Base-by-base conservation (phyloP, 1,140 invertebrate species). In the Popillia japonica region DNA sequence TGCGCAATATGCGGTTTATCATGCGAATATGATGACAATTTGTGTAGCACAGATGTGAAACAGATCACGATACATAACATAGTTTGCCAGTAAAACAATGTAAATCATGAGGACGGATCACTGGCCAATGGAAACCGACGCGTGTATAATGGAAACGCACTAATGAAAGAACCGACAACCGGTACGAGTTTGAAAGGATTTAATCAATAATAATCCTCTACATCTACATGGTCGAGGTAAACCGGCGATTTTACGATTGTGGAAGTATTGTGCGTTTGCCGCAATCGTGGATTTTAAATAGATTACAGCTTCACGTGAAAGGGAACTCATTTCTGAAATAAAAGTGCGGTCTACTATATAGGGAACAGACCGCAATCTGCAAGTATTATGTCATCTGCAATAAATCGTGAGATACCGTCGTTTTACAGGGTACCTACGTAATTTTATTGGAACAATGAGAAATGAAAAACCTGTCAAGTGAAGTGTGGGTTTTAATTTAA, bases 151-250 rank as follows among this genome's bases (percentile, higher is more conserved):
- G 17, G 48, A 0, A 55, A 17, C 48, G 48, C 48, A 14, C 14
- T 17, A 55, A 55, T 55, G 48, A n/a, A 55, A 14, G 42, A 44
- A 44, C 42, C n/a, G 48, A 55, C 6, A n/a, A 17, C 48, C 14
- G 48, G 48, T 55, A 55, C 14, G 48, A 55, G 17, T 55, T 55
- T 55, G 48, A 55, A 55, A 55, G 48, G 48, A 55, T 55, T 55
- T 55, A 55, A 55, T 55, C n/a, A 55, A 55, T 55, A 55, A 55
- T 55, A 14, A 55, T 17, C n/a, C 7, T 55, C 14, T 6, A 17
- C 6, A 3, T 55, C 14, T 6, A 17, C 6, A 3, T 17, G 48
- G 17, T 55, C 6, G 48, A 3, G 11, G 48, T 34, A 34, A 34
- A 3, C 17, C n/a, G 48, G 17, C 17, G 14, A 7, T 17, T 17